Percentiles rank a stretch among this genome's conserved stretches.
These are phyloP conservation scores for Bergia sp. DNA, from an alignment of 92 coral and sea anemone species.

Conservation along the genomic window DNA sequence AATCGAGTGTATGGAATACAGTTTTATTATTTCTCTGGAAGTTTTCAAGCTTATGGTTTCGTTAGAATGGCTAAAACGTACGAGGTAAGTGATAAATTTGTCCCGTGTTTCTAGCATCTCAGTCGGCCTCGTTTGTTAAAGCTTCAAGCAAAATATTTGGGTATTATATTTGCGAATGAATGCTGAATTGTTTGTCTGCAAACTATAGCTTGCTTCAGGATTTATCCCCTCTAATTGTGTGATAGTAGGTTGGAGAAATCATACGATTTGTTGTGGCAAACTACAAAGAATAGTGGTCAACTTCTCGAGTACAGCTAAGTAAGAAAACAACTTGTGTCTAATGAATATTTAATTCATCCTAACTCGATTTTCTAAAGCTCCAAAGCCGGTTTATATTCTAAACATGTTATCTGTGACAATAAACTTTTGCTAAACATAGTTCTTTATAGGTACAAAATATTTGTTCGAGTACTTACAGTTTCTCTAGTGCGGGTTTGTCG, in stretches of 20 bases:
- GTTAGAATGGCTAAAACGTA: slow-evolving; percentile 24
- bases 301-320: slow-evolving; percentile 20
- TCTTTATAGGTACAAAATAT: background rate
- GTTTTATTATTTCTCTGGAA: slow-evolving; percentile 25
- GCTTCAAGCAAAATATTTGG: slow-evolving; percentile 20
- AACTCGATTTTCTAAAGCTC: slow-evolving; percentile 14
- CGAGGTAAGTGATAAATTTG: slow-evolving; percentile 25
- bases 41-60: slow-evolving; percentile 21
- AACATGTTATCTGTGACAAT: slow-evolving; percentile 22
- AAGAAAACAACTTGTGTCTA: slow-evolving; percentile 14
- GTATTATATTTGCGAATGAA: slow-evolving; percentile 21
- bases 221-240: slow-evolving; percentile 10
- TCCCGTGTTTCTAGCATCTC: slow-evolving; percentile 14
- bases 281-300: slow-evolving; percentile 11
- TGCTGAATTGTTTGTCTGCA: slow-evolving; percentile 22
- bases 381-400: slow-evolving; percentile 28
- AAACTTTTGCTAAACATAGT: slow-evolving; percentile 16
- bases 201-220: slow-evolving; percentile 26
- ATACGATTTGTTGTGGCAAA: slow-evolving; percentile 14
- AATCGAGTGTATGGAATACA: slow-evolving; percentile 29
- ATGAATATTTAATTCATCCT: slow-evolving; percentile 17
- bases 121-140: slow-evolving; percentile 4
- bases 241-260: slow-evolving; percentile 20
- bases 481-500: slow-evolving; percentile 32
- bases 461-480: slow-evolving; percentile 31